These are phyloP conservation scores for Notodonta dromedarius DNA, from an alignment of 2,888 invertebrate genomes.

Conservation along the genomic window DNA sequence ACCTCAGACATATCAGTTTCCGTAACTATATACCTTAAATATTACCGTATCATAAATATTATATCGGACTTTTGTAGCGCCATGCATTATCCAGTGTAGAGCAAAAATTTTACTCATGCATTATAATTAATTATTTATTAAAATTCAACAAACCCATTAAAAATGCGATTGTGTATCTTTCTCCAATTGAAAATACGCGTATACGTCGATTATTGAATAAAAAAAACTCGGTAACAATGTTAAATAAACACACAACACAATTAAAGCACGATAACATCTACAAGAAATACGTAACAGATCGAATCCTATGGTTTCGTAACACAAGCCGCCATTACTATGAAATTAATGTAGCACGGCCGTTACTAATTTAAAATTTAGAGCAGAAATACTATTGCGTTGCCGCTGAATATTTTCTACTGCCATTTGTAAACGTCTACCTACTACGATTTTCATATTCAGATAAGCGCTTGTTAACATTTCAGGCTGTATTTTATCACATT, in stretches of 20 bases:
- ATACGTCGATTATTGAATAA: too few relatives aligned
- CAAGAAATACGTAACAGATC: slow-evolving; percentile 18
- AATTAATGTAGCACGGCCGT: slow-evolving; percentile 71
- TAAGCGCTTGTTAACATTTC: slow-evolving; percentile 48
- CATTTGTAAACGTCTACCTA: slow-evolving; percentile 62
- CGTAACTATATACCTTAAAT: too few relatives aligned
- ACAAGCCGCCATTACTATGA: slow-evolving; percentile 45
- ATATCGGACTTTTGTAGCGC: too few relatives aligned
- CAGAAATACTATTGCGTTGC: slow-evolving; percentile 62
- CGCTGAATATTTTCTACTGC: slow-evolving; percentile 58
- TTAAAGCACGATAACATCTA: slow-evolving; percentile 33
- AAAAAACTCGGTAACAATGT: background rate
- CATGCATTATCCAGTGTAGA: too few relatives aligned
- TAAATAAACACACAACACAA: slow-evolving; percentile 21
- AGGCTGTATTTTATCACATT: slow-evolving; percentile 23
- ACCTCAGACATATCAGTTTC: too few relatives aligned
- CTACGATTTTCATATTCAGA: slow-evolving; percentile 68
- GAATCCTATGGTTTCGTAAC: slow-evolving; percentile 31
- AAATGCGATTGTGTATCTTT: too few relatives aligned
- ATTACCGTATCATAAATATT: too few relatives aligned
- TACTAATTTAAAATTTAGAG: slow-evolving; percentile 73
- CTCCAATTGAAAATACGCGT: too few relatives aligned
- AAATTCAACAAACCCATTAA: too few relatives aligned
- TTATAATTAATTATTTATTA: too few relatives aligned
- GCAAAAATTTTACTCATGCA: too few relatives aligned